Evolutionary conservation across 2,113 vertebrate genomes (phyloP).

Genomic region (Sisor rabdophorus): DNA sequence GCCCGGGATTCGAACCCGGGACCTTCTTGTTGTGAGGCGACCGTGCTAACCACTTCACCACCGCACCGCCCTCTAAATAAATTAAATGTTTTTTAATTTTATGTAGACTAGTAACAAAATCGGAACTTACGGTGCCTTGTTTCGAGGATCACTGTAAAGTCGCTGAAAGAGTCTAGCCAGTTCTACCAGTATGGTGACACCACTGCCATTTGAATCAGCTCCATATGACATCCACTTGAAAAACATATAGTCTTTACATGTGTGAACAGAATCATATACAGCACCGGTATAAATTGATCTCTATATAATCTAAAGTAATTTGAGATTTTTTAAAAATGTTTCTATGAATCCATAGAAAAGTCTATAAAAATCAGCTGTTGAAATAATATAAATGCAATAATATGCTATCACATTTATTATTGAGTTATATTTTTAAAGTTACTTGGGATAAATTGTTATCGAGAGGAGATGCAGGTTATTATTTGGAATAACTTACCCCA

Average conservation of each 20-base stretch:
- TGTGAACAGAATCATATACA: neutral
- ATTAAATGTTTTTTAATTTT: neutral
- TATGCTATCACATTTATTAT: no score
- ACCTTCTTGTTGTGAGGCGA: no score
- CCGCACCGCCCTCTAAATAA: no score
- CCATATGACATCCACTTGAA: conserved; percentile 72
- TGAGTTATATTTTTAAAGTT: no score
- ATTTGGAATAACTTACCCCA: no score
- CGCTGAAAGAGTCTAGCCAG: conserved; percentile 70
- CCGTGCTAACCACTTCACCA: no score
- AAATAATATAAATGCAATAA: neutral
- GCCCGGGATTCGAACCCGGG: no score
- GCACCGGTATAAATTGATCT: neutral
- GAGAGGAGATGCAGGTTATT: no score
- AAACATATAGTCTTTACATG: conserved; percentile 2
- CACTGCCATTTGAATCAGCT: conserved; percentile 74
- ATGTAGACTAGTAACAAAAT: neutral
- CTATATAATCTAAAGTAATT: no score
- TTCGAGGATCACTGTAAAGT: conserved; percentile 64
- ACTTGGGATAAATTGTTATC: no score
- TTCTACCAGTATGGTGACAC: conserved; percentile 69
- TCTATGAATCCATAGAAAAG: neutral
- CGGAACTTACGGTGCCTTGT: conserved; percentile 63
- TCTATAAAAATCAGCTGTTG: neutral
- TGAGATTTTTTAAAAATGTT: no score